phyloP scores from a whole-genome alignment of 2,797 vertebrate species.

The Cercopithecus diana region DNA sequence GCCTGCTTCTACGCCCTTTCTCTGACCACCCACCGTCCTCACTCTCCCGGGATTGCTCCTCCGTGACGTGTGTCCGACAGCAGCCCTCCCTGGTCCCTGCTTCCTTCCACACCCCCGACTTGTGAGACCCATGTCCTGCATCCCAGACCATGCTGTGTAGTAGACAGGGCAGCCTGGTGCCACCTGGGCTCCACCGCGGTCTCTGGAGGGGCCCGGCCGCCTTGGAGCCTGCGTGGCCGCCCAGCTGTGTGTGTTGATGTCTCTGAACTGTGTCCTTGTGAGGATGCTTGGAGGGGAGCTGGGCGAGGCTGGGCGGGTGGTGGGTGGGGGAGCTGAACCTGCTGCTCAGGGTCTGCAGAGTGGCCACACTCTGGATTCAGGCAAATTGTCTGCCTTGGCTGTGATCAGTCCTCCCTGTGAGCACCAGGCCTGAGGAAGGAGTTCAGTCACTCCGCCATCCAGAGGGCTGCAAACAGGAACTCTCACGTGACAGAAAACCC shows the following conservation, averaged over 20 bases:
- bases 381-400: neutral
- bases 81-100: conserved; percentile 56
- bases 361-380: rapidly evolving
- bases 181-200: neutral
- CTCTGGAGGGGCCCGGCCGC: neutral
- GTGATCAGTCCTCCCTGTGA: rapidly evolving
- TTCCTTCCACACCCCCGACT: neutral
- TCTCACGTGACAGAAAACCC: rapidly evolving
- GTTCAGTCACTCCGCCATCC: rapidly evolving
- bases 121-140: neutral
- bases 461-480: too few relatives aligned
- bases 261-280: conserved; percentile 2
- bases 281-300: conserved; percentile 59
- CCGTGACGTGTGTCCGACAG: conserved; percentile 52
- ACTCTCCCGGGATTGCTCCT: conserved; percentile 62
- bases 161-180: neutral
- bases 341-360: rapidly evolving
- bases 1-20: conserved; percentile 50
- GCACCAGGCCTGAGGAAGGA: neutral
- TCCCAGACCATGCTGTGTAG: neutral
- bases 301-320: neutral
- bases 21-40: conserved; percentile 55
- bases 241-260: neutral
- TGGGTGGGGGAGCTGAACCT: neutral
- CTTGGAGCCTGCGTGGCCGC: neutral